Evolutionary conservation across 2,797 vertebrate genomes (phyloP).

Genomic region (Siniperca obscura): DNA sequence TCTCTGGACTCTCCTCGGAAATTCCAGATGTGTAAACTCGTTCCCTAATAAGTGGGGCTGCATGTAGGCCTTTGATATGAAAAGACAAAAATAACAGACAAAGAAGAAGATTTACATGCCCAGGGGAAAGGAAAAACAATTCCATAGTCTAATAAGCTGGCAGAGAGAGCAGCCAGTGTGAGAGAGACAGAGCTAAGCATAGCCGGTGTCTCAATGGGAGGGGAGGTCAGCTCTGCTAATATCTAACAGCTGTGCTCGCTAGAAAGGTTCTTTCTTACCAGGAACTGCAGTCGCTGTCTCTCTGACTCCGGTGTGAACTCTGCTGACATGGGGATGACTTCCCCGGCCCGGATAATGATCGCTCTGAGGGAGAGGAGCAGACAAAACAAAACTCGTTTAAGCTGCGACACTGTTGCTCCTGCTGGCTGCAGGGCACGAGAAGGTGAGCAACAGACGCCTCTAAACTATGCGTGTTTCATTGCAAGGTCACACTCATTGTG

Average conservation of each 20-base stretch:
- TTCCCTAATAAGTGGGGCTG: conserved; percentile 98
- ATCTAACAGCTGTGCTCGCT: conserved; percentile 63
- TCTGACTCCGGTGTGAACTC: conserved; percentile 99
- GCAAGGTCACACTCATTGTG: not conserved
- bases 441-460: not conserved
- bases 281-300: conserved; percentile 95
- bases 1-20: conserved; percentile 95
- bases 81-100: conserved; percentile 19
- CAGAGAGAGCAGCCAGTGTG: conserved; percentile 46
- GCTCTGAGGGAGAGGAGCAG: conserved; percentile 85
- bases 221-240: conserved; percentile 60
- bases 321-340: conserved; percentile 95
- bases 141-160: conserved; percentile 58
- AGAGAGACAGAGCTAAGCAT: conserved; percentile 53
- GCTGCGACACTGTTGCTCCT: conserved; percentile 17
- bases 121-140: conserved; percentile 68
- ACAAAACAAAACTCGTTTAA: conserved; percentile 49
- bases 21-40: conserved; percentile 98
- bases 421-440: conserved; percentile 8
- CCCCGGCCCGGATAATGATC: conserved; percentile 92
- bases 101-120: conserved; percentile 48
- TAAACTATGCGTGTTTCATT: not conserved
- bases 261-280: conserved; percentile 85
- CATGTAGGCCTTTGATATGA: conserved; percentile 91
- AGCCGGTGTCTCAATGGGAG: conserved; percentile 54